These are phyloP conservation scores for Oreochromis tanganicae DNA, from an alignment of 2,113 vertebrate species.

Conservation along the genomic window DNA sequence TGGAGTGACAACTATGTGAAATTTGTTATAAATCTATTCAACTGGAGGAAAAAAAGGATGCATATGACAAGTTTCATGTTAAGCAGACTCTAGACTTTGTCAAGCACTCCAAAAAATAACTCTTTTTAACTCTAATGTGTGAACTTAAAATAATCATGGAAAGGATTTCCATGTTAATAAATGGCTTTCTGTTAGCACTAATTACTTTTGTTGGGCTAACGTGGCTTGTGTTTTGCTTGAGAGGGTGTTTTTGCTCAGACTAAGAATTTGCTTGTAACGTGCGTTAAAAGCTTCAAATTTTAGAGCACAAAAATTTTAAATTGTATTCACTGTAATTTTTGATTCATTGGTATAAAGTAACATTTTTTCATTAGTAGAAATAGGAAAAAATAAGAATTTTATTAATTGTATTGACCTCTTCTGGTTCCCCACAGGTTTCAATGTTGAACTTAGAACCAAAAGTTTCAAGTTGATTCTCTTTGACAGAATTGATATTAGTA, in stretches of 20 bases:
- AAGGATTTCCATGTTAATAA: background rate
- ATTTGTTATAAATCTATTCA: background rate
- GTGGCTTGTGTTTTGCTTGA: background rate
- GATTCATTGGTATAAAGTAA: background rate
- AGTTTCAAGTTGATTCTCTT: background rate
- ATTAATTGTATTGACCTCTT: background rate
- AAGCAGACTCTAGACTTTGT: background rate
- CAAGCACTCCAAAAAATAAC: background rate
- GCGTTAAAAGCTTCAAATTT: background rate
- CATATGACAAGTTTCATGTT: background rate
- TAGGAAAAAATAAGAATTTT: background rate
- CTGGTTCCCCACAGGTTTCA: background rate
- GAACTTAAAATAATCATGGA: background rate
- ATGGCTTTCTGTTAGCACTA: background rate
- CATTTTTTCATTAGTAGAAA: background rate
- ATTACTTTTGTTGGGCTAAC: background rate
- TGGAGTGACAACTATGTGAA: background rate
- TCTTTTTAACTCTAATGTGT: background rate
- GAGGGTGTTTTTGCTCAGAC: background rate
- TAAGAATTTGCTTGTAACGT: background rate
- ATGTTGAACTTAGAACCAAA: background rate
- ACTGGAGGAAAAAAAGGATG: background rate
- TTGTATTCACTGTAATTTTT: background rate
- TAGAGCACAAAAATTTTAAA: background rate
- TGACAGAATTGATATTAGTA: slow-evolving; percentile 13